phyloP scores from a whole-genome alignment of 2,888 invertebrate genomes.

The Oligia fasciuncula region DNA sequence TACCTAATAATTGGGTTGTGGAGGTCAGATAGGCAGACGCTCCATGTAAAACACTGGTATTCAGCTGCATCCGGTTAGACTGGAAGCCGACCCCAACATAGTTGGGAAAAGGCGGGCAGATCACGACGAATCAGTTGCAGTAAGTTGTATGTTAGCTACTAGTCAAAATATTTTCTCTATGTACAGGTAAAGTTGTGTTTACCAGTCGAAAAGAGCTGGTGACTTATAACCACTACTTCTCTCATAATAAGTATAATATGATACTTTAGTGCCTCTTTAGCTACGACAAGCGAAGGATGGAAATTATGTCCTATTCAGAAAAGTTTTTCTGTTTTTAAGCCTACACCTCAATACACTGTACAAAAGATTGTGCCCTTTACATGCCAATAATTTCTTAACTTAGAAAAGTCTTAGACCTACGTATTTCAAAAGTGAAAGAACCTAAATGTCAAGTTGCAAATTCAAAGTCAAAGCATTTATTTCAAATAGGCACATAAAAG shows the following conservation, averaged over 20 bases:
- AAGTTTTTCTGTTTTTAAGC: rapidly evolving
- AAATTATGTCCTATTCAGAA: not conserved
- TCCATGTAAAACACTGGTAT: too few species aligned
- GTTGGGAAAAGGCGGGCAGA: too few species aligned
- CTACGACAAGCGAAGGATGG: not conserved
- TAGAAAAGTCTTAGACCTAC: not conserved
- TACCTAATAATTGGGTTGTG: not conserved
- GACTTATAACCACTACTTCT: not conserved
- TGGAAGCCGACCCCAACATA: too few species aligned
- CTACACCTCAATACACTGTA: not conserved
- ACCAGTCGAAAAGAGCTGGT: not conserved
- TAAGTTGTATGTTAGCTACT: not conserved
- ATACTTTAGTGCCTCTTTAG: not conserved
- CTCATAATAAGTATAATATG: not conserved
- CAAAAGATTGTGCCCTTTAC: not conserved
- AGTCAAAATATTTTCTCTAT: not conserved
- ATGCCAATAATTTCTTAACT: not conserved
- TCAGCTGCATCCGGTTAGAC: too few species aligned
- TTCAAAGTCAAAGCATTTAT: too few species aligned
- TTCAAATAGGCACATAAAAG: too few species aligned
- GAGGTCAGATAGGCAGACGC: not conserved
- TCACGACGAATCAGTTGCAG: not conserved
- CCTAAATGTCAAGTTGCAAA: not conserved
- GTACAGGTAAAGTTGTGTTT: not conserved
- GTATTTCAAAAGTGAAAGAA: not conserved